phyloP scores from a whole-genome alignment of 2,797 vertebrate genomes.

The Natrix natrix region DNA sequence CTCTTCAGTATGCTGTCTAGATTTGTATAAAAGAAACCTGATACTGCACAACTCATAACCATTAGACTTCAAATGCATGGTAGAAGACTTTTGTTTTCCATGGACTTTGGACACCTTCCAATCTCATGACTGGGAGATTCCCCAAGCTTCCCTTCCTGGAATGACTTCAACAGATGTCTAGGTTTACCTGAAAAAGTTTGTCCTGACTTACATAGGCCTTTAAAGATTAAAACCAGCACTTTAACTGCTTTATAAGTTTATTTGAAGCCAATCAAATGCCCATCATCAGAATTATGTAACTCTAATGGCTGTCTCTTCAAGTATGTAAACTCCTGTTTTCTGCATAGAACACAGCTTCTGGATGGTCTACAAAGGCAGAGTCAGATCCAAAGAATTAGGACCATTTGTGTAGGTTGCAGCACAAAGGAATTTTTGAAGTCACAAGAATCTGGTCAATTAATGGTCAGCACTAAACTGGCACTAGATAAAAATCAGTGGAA shows the following conservation, averaged over 20 bases:
- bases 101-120: background rate
- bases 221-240: background rate
- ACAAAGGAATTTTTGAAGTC: background rate
- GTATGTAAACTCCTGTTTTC: background rate
- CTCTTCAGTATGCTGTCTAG: too few species aligned
- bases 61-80: too few species aligned
- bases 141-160: background rate
- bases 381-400: background rate
- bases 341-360: background rate
- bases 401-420: background rate
- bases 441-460: background rate
- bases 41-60: too few species aligned
- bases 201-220: background rate
- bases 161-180: background rate
- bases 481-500: background rate
- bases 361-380: background rate
- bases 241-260: background rate
- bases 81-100: too few species aligned
- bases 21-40: too few species aligned
- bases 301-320: background rate
- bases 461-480: background rate
- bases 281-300: background rate
- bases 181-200: background rate
- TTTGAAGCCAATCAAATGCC: background rate
- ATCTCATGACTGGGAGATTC: background rate